Evolutionary conservation across 2,797 vertebrate species (phyloP), one percentile per base, ranked within the genome.

Genomic region (Cheirogaleus major): DNA sequence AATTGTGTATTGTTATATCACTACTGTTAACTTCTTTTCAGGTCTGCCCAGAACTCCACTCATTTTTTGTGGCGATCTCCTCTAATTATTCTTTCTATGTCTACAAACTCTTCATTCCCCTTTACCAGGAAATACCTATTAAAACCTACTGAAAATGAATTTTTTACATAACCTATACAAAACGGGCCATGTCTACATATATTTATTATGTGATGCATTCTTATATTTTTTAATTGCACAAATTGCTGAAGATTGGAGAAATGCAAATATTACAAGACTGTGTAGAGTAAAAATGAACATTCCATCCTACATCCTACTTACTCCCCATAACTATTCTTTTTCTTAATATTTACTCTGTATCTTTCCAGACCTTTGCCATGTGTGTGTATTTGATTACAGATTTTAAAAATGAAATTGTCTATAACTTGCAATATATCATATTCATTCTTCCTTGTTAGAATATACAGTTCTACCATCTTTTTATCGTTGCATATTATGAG

Each of bases 71-170:
- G 14, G 23, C n/a, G 11, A 17, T 20, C 59, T 95, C 30, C 11
- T 72, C 25, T 38, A 83, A 45, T 27, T 27, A 5, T 85, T 80
- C 43, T 61, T 73, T 79, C 35, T 79, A 1, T 55, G 25, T 70
- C 27, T 82, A 14, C 30, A 86, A 5, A 48, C 38, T 93, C 43
- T 95, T 78, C 65, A 35, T 73, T 88, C 4, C n/a, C 23, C 70
- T 93, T 73, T 48, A 41, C 14, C 17, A 86, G 30, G 27, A 90
- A 73, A 87, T 65, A 52, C 13, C 15, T 76, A 78, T 32, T 91
- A 95, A 89, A 91, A 78, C 11, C 59, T 94, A 75, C 25, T 91
- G n/a, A 73, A 65, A 93, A 23, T 70, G 7, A 95, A 89, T 75
- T 76, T 4, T 7, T 91, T 41, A 76, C 2, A 18, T 89, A 95